Evolutionary conservation across 2,797 vertebrate species (phyloP), one percentile per base, ranked within the genome.

Genomic region (Xiphorhynchus erythropygius): DNA sequence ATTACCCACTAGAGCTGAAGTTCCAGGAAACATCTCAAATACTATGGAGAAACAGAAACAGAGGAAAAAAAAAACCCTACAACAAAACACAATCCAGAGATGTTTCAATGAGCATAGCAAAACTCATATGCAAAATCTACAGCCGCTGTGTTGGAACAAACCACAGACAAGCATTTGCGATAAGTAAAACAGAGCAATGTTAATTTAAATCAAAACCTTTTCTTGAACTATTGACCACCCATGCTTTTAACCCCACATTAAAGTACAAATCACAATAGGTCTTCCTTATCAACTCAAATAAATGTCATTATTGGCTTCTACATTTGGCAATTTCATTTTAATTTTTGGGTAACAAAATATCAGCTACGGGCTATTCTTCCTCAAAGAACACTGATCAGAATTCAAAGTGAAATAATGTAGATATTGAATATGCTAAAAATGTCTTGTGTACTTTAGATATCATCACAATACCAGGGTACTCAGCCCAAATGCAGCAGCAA

Each of bases 191-290:
- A 53, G 22, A 78, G 17, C 23, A 75, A 87, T 46, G 83, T 21
- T 69, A 87, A 94, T 92, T 57, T 80, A 81, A 85, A 63, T 56
- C 23, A 93, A 89, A 85, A 67, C 8, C 30, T 80, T 90, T 62
- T 86, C 69, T 57, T 84, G 41, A 88, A 69, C 60, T 62, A 83
- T 68, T 81, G 59, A 63, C 44, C 50, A 78, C 23, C 62, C 85
- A 35, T 75, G 92, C 23, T 78, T 88, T 71, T 59, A 92, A 77
- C 15, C 37, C 46, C 44, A 82, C 12, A 55, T 53, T 41, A 23
- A 84, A 91, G 50, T 83, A 85, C 22, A 88, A 89, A 88, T 87
- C 73, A 85, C 18, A 71, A 91, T 7, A 88, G 65, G 18, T 79
- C 67, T 84, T 88, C 55, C 82, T 73, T 79, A 94, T 56, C 23